phyloP scores from a whole-genome alignment of 2,797 vertebrate genomes.

The Sebastes minor region DNA sequence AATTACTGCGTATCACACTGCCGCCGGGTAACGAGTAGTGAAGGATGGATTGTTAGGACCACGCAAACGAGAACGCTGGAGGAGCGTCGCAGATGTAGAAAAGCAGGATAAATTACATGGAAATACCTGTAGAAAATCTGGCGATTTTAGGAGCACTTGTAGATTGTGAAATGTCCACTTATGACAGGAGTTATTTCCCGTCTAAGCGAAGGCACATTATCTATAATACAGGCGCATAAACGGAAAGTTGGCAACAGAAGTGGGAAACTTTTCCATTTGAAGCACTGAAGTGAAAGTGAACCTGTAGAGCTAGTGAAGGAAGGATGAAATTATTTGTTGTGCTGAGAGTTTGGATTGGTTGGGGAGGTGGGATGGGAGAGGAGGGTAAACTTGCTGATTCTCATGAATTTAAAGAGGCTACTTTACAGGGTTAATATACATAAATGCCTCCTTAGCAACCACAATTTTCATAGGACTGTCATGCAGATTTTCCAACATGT shows the following conservation, averaged over 20 bases:
- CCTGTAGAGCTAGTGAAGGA: conserved; percentile 46
- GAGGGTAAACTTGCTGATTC: conserved; percentile 68
- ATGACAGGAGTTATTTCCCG: conserved; percentile 23
- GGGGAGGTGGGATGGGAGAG: neutral
- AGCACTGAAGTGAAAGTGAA: conserved; percentile 51
- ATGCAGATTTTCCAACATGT: conserved; percentile 58
- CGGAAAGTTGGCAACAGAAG: conserved; percentile 46
- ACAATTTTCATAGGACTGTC: conserved; percentile 55
- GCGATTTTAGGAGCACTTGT: conserved; percentile 27
- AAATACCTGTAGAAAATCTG: conserved; percentile 16
- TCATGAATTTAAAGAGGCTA: conserved; percentile 82
- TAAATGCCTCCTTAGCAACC: conserved; percentile 71
- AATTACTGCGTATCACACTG: conserved; percentile 18
- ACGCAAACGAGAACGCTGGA: neutral
- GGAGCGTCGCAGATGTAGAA: neutral
- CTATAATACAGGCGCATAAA: conserved; percentile 32
- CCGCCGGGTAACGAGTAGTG: conserved; percentile 22
- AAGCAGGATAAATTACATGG: neutral
- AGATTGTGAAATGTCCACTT: conserved; percentile 35
- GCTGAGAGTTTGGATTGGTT: conserved; percentile 40
- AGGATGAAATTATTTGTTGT: conserved; percentile 68
- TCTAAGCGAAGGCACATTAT: conserved; percentile 44
- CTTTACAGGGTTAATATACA: conserved; percentile 79
- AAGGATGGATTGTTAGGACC: conserved; percentile 2
- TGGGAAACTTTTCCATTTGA: conserved; percentile 66